Percentiles rank a stretch among this genome's conserved stretches.
phyloP scores from a whole-genome alignment of 2,888 invertebrate species.

The Oscheius myriophilus region DNA sequence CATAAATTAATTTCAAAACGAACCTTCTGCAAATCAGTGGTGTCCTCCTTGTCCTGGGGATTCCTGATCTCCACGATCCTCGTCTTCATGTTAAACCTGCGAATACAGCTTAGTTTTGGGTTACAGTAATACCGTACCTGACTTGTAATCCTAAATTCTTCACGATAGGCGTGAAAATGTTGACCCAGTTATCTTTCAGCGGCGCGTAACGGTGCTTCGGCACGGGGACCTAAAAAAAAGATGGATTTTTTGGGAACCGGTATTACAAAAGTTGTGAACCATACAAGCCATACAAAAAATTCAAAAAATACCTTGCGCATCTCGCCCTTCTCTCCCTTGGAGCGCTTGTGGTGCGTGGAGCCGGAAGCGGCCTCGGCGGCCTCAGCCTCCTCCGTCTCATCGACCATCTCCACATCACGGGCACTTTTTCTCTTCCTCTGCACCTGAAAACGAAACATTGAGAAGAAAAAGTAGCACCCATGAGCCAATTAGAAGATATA shows the following conservation, averaged over 20 bases:
- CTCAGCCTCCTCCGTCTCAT: conserved; percentile 31
- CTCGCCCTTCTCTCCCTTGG: conserved; percentile 56
- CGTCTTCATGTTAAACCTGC: conserved; percentile 90
- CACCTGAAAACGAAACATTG: conserved; percentile 37
- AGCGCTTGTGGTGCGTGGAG: conserved; percentile 40
- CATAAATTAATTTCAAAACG: background rate
- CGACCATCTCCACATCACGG: conserved; percentile 52
- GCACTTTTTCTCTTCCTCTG: conserved; percentile 51
- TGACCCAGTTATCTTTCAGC: conserved; percentile 93
- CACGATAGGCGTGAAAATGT: conserved; percentile 94
- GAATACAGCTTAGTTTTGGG: conserved; percentile 21
- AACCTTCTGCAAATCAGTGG: conserved; percentile 74
- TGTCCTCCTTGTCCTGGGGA: conserved; percentile 80
- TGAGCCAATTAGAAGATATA: no score
- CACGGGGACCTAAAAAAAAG: conserved; percentile 80
- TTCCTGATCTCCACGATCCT: conserved; percentile 86
- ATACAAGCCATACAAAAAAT: background rate
- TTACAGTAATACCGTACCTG: conserved; percentile 37
- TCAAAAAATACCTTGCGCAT: conserved; percentile 41
- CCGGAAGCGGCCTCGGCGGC: conserved; percentile 27
- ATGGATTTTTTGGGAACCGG: no score
- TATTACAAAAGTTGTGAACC: no score
- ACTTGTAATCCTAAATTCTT: conserved; percentile 90
- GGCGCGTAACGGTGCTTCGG: conserved; percentile 93
- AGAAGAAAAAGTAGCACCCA: no score